Percentiles rank a stretch among this genome's conserved stretches.
phyloP scores from a whole-genome alignment of 2,113 vertebrate genomes.

The Austrofundulus limnaeus region DNA sequence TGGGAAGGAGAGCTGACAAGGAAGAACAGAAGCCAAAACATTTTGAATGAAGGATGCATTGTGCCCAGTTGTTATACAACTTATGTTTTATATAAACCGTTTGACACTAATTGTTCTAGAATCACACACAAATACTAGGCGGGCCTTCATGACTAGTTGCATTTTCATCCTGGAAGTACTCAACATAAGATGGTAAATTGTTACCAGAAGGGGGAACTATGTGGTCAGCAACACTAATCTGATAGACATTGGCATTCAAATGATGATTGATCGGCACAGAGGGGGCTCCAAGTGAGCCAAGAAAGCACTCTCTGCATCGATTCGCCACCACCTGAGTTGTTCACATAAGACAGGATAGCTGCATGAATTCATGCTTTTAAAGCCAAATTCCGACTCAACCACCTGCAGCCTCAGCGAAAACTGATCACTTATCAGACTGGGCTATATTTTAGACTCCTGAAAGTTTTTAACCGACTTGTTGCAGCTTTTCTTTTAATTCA shows the following conservation, averaged over 20 bases:
- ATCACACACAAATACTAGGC: background rate
- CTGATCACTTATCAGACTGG: background rate
- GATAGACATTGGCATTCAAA: background rate
- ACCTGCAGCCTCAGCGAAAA: slow-evolving; percentile 14
- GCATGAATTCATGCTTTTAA: background rate
- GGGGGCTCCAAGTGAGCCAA: slow-evolving; percentile 15
- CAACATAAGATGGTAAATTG: background rate
- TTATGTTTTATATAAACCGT: too few species aligned
- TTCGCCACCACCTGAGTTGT: background rate
- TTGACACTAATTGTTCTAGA: background rate
- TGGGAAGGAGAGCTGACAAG: too few species aligned
- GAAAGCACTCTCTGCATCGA: slow-evolving; percentile 12
- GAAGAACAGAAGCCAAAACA: too few species aligned
- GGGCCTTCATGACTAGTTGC: background rate
- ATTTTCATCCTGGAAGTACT: background rate
- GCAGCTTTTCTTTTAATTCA: background rate
- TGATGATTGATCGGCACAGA: slow-evolving; percentile 5
- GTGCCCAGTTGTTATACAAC: too few species aligned
- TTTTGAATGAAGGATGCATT: too few species aligned
- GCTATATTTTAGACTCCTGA: background rate
- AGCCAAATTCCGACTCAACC: background rate
- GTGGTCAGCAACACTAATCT: slow-evolving; percentile 13
- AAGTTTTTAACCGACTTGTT: background rate
- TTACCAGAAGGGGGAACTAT: slow-evolving; percentile 1
- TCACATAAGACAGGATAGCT: background rate